These are phyloP conservation scores for Argyresthia goedartella DNA, from an alignment of 2,888 invertebrate genomes.

Conservation along the genomic window DNA sequence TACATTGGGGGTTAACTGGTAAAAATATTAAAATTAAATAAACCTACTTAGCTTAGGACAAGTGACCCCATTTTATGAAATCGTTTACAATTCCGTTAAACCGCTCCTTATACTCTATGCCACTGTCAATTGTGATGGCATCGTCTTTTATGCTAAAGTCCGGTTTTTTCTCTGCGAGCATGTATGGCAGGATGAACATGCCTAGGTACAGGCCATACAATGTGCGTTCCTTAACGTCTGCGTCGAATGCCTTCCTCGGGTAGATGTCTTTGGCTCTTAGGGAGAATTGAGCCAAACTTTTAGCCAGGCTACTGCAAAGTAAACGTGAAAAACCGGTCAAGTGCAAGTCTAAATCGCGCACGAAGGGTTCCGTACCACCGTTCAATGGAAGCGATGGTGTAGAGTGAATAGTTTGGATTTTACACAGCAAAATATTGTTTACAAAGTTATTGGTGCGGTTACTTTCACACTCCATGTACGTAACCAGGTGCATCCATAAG, in stretches of 20 bases:
- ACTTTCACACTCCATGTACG: no score
- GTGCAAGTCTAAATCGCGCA: no score
- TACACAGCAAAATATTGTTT: no score
- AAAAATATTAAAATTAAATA: neutral
- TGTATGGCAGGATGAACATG: conserved; percentile 7
- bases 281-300: neutral
- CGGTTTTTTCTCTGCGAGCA: conserved; percentile 6
- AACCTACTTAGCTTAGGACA: neutral
- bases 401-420: no score
- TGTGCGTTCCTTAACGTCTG: conserved; percentile 5
- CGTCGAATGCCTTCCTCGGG: conserved; percentile 6
- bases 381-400: no score
- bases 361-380: no score
- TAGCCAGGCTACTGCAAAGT: neutral
- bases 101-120: conserved; percentile 3
- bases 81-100: conserved; percentile 7
- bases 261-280: conserved; percentile 4
- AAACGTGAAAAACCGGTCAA: neutral
- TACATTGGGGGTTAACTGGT: no score
- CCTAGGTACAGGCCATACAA: conserved; percentile 4
- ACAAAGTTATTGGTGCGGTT: no score
- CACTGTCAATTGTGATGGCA: conserved; percentile 1
- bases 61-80: conserved; percentile 7
- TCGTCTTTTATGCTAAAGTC: conserved; percentile 6
- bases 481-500: no score